Conservation (phyloP, 2,888 invertebrate genomes). For the Helobdella robusta region DNA sequence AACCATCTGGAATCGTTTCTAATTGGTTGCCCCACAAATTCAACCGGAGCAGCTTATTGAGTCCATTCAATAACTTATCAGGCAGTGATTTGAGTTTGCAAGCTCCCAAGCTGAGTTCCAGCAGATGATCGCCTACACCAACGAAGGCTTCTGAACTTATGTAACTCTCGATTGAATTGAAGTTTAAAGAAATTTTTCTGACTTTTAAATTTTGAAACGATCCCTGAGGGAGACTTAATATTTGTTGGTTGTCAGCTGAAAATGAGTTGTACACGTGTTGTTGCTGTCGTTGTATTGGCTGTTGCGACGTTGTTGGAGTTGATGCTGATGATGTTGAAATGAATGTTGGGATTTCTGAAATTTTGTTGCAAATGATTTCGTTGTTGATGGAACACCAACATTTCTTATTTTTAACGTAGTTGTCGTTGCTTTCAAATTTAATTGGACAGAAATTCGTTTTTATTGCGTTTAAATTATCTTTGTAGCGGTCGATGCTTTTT, state of each 20-base stretch:
- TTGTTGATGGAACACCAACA: slow-evolving; percentile 12
- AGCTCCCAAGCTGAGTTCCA: slow-evolving; percentile 32
- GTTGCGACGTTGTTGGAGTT: no score
- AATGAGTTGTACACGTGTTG: slow-evolving; percentile 28
- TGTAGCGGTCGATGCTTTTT: no score
- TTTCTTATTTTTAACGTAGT: slow-evolving; percentile 4
- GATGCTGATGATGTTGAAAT: no score
- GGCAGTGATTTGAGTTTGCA: slow-evolving; percentile 30
- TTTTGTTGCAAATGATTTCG: slow-evolving; percentile 26
- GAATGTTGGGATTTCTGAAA: slow-evolving; percentile 29
- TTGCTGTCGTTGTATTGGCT: no score
- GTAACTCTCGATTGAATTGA: slow-evolving; percentile 31
- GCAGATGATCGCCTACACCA: slow-evolving; percentile 31
- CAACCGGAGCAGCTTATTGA: slow-evolving; percentile 29
- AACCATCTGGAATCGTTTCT: slow-evolving; percentile 27
- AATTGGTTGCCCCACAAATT: slow-evolving; percentile 35
- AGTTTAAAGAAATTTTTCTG: slow-evolving; percentile 31
- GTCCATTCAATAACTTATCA: slow-evolving; percentile 24
- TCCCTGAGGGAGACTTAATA: slow-evolving; percentile 28
- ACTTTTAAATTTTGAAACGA: slow-evolving; percentile 32
- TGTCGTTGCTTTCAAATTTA: neutral
- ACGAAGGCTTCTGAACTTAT: slow-evolving; percentile 29
- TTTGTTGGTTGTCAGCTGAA: slow-evolving; percentile 28
- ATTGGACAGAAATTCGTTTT: no score
- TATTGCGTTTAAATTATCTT: no score